Base-by-base conservation (phyloP, 2,113 vertebrate species). In the Oplegnathus fasciatus region DNA sequence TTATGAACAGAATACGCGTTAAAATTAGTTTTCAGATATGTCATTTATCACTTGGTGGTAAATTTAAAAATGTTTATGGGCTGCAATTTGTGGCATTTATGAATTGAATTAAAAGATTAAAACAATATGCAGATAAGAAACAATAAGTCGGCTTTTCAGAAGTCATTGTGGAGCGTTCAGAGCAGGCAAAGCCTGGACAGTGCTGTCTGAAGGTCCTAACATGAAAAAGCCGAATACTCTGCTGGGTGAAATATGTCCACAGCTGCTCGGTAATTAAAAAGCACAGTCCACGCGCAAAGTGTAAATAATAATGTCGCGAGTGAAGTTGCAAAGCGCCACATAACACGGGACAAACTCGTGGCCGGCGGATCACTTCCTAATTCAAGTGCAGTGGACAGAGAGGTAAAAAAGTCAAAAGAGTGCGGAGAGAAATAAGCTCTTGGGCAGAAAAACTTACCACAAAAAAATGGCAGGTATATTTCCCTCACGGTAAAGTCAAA, bases 401-500 rank as follows among this genome's bases (percentile, higher is more conserved):
- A 79, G 82, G 89, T 79, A 42, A 42, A 18, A 86, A 69, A 86
- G 74, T 85, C 68, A 80, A 3, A 66, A 69, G 50, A 62, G 80
- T 67, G 64, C 79, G 69, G 70, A 73, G 75, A 88, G 85, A 76
- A 86, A 89, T 69, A 87, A 90, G 88, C 90, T 86, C 73, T 66
- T 67, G 80, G 73, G 78, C 73, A 78, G 48, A 84, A 72, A 93
- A 95, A 95, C 94, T 95, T 94, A 95, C 95, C 95, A 80, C 42
- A 46, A 78, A 83, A 86, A 90, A 87, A 87, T 52, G 79, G 77
- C 90, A 91, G 91, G 87, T 88, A 83, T 92, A 86, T 90, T 89
- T 91, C 90, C 89, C 88, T 92, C 86, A 72, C 82, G 89, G 78
- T 72, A 67, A 87, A 90, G 88, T 80, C 70, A 72, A 82, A 71